Evolutionary conservation across 2,113 vertebrate species (phyloP).

Genomic region (Myiozetetes cayanensis): DNA sequence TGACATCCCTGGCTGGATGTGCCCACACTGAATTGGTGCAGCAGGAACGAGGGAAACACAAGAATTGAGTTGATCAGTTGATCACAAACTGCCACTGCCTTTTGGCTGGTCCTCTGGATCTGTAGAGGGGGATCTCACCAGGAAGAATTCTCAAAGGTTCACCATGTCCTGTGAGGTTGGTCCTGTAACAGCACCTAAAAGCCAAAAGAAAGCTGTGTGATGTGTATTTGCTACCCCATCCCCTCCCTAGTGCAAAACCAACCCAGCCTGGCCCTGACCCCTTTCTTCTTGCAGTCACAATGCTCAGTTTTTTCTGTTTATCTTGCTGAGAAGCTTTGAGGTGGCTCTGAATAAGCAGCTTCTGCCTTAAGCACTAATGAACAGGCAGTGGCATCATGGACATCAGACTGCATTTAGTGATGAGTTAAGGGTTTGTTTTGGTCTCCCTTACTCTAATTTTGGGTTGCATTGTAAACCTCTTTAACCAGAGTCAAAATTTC

Average conservation of each 20-base stretch:
- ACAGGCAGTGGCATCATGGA: background rate
- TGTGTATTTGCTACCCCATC: background rate
- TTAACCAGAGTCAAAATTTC: background rate
- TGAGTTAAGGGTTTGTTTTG: background rate
- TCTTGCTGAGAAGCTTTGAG: background rate
- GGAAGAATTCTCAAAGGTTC: background rate
- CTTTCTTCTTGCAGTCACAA: background rate
- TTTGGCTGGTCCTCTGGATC: background rate
- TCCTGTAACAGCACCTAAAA: background rate
- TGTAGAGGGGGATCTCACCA: background rate
- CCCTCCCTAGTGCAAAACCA: background rate
- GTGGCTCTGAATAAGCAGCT: background rate
- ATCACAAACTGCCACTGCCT: background rate
- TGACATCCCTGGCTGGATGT: background rate
- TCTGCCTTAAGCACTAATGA: background rate
- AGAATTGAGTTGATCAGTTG: background rate
- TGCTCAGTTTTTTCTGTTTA: background rate
- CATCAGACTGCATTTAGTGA: background rate
- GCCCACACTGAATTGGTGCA: background rate
- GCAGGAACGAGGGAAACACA: background rate
- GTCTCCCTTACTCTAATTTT: background rate
- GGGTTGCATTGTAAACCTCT: background rate
- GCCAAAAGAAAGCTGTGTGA: background rate
- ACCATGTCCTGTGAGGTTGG: background rate
- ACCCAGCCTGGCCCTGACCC: background rate